phyloP scores from a whole-genome alignment of 2,797 vertebrate species.

The Distichodus sexfasciatus region DNA sequence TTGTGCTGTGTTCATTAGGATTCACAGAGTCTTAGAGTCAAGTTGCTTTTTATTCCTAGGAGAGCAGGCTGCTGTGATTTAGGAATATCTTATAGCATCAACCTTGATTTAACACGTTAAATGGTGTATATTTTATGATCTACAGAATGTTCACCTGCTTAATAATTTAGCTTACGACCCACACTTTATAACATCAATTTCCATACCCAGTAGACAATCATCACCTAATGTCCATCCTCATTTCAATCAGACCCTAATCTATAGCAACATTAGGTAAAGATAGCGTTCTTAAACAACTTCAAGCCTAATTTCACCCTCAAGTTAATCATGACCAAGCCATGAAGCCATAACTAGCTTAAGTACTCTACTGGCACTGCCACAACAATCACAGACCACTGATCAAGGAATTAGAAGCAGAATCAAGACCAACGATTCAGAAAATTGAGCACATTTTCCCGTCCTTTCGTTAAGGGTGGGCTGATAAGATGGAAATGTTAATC shows the following conservation, averaged over 20 bases:
- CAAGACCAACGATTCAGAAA: constrained; percentile 39
- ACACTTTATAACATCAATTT: not conserved
- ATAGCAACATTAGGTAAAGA: not conserved
- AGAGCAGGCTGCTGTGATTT: not conserved
- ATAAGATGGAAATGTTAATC: constrained; percentile 24
- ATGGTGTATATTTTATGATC: not conserved
- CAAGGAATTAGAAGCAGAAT: constrained; percentile 51
- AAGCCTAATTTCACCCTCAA: not conserved
- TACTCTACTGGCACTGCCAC: constrained; percentile 39
- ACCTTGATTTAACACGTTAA: not conserved
- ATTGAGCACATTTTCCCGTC: constrained; percentile 16
- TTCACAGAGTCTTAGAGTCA: too few species aligned
- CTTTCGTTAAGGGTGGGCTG: not conserved
- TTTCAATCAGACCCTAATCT: not conserved
- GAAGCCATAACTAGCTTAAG: constrained; percentile 54
- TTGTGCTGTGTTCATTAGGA: not conserved
- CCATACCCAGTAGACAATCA: not conserved
- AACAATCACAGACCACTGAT: constrained; percentile 53
- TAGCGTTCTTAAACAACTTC: not conserved
- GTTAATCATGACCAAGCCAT: constrained; percentile 44
- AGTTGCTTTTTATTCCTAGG: too few species aligned
- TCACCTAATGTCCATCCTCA: not conserved
- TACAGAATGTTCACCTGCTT: not conserved
- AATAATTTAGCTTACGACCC: not conserved
- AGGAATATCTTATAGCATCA: not conserved